phyloP scores from a whole-genome alignment of 2,113 vertebrate species.

The Notarius lentiginosus region DNA sequence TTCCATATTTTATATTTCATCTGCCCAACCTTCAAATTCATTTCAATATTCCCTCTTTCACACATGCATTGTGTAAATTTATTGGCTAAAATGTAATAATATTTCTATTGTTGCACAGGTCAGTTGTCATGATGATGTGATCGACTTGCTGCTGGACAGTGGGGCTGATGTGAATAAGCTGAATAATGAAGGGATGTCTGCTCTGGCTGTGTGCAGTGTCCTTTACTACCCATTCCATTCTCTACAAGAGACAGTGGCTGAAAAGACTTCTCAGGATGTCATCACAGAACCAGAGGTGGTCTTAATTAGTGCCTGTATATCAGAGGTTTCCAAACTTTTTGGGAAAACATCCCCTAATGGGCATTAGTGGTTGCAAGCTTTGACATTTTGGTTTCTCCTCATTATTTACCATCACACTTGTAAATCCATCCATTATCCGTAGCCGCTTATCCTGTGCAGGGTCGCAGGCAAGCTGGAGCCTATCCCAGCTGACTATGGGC shows the following conservation, averaged over 20 bases:
- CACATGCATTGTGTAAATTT: background rate
- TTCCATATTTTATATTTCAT: background rate
- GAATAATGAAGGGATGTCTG: constrained; percentile 77
- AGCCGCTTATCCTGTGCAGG: too few relatives aligned
- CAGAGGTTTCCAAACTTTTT: background rate
- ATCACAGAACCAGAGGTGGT: constrained; percentile 43
- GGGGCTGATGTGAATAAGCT: constrained; percentile 82
- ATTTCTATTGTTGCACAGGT: constrained; percentile 64
- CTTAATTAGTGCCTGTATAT: background rate
- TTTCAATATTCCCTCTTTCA: background rate
- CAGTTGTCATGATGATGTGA: constrained; percentile 69
- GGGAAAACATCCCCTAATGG: background rate
- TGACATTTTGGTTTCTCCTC: background rate
- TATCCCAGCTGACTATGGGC: too few relatives aligned
- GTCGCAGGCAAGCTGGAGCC: too few relatives aligned
- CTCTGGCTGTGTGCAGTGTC: constrained; percentile 75
- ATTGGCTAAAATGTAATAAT: background rate
- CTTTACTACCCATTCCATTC: constrained; percentile 76
- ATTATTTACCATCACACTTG: background rate
- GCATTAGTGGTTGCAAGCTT: background rate
- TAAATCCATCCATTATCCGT: background rate
- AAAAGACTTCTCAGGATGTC: constrained; percentile 57
- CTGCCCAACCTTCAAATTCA: background rate
- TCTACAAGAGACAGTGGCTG: constrained; percentile 66
- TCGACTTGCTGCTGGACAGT: constrained; percentile 79